Evolutionary conservation across 2,888 invertebrate genomes (phyloP), one percentile per base, ranked within the genome.

Genomic region (Scaptomyza reducta): DNA sequence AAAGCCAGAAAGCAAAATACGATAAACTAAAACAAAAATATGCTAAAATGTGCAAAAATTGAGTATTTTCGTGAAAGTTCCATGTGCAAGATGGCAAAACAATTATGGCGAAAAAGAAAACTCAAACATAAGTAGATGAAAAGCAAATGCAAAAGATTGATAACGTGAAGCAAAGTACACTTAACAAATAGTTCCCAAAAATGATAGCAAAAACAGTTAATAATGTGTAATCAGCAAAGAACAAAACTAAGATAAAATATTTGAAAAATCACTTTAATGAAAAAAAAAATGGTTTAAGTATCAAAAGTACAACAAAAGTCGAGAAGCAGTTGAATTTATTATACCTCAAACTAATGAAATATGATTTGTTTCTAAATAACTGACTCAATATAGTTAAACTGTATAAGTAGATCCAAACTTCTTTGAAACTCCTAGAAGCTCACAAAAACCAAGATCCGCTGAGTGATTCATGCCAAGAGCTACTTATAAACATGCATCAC

Each of bases 401-500:
- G 2, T 22, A 2, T 27, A 27, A 27, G 27, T 46, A 31, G 33
- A 33, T 10, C 6, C 3, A 22, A 14, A 38, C 14, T 14, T 6
- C 22, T 7, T 11, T 2, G 4, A 1, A 25, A 11, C 14, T 11
- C 1, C 14, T 50, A n/a, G 14, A 33, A 18, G 16, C 16, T 29
- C 11, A 22, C 25, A 51, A 42, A 63, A 45, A 51, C 44, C 31
- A n/a, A 29, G 51, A 41, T 46, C 9, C 40, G 33, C 46, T 54
- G 40, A 64, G 65, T 50, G 62, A 45, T 62, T 45, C 63, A 63
- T 50, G 35, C 29, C 25, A 7, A 25, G 11, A 50, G 51, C 67
- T 65, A 72, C 73, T 70, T 70, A 33, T 1, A 33, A 13, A 5
- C 35, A 47, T 66, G 68, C 31, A 56, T 60, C 60, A 40, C 4